Percentiles rank a stretch among this genome's conserved stretches.
These are phyloP conservation scores for Eretmochelys imbricata DNA, from an alignment of 2,113 vertebrate species.

Conservation along the genomic window DNA sequence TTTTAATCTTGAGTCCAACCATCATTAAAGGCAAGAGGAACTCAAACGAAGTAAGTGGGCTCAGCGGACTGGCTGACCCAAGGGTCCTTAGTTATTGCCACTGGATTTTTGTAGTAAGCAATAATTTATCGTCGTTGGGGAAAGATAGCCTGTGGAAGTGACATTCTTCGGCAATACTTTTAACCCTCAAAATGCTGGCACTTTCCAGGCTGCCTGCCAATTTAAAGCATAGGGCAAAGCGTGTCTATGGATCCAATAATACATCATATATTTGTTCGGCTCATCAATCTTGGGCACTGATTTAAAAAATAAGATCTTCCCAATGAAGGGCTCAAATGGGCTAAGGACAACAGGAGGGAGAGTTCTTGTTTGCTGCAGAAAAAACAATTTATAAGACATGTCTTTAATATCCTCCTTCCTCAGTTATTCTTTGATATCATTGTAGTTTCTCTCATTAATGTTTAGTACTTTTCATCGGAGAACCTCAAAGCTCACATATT, in stretches of 20 bases:
- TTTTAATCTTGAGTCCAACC: background rate
- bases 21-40: background rate
- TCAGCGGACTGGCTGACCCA: background rate
- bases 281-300: background rate
- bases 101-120: constrained; percentile 33
- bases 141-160: constrained; percentile 34
- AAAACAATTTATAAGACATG: rapidly evolving
- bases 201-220: constrained; percentile 50
- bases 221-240: background rate
- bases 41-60: background rate
- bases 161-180: constrained; percentile 54
- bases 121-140: constrained; percentile 46
- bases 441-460: background rate
- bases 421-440: background rate
- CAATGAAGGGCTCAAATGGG: background rate
- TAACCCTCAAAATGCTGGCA: constrained; percentile 47
- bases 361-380: rapidly evolving
- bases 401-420: background rate
- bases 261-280: background rate
- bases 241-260: background rate
- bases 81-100: constrained; percentile 2
- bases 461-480: background rate
- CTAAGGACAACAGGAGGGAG: rapidly evolving
- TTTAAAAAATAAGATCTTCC: constrained; percentile 9
- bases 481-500: background rate